These are phyloP conservation scores for Coluber constrictor DNA, from an alignment of 2,797 vertebrate species.

Conservation along the genomic window DNA sequence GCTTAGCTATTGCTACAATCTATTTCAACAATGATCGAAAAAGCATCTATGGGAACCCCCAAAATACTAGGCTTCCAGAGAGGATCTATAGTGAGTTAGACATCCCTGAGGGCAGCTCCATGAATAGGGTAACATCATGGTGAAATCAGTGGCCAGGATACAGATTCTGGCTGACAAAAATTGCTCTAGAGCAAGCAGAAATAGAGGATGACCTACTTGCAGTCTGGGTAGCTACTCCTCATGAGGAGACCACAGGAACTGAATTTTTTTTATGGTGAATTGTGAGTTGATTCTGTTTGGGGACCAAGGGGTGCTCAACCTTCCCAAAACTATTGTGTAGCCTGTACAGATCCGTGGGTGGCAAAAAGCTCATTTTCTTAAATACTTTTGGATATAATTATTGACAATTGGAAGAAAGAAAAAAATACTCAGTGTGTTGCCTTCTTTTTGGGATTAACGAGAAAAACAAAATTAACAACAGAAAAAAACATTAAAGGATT, in stretches of 20 bases:
- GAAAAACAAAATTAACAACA: not conserved
- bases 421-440: not conserved
- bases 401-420: not conserved
- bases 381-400: not conserved
- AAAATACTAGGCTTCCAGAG: not conserved
- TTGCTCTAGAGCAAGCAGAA: not conserved
- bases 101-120: not conserved
- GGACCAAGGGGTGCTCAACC: not conserved
- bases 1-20: not conserved
- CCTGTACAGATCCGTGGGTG: not conserved
- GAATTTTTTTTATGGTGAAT: not conserved
- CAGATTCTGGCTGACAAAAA: not conserved
- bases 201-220: not conserved
- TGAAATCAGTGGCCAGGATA: not conserved
- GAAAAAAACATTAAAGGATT: not conserved
- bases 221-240: not conserved
- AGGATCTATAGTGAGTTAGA: not conserved
- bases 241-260: not conserved
- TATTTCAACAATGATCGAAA: not conserved
- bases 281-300: not conserved
- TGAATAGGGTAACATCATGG: not conserved
- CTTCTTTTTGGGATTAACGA: not conserved
- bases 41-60: not conserved
- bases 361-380: not conserved
- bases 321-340: not conserved